A percentile compares a stretch with the other conserved stretches of the same genome.
phyloP scores from a whole-genome alignment of 2,113 vertebrate genomes.

The Macquaria ambigua region DNA sequence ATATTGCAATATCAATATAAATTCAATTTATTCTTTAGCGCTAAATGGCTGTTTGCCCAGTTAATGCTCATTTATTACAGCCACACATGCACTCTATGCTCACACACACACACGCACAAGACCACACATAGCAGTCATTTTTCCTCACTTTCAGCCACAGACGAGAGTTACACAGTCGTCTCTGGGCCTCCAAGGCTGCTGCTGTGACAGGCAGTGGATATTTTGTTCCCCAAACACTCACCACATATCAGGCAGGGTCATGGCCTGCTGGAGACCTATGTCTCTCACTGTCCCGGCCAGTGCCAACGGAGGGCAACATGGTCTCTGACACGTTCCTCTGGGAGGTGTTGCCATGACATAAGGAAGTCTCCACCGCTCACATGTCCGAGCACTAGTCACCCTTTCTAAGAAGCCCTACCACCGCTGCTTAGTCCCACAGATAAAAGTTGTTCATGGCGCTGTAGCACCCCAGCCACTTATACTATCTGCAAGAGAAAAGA shows the following conservation, averaged over 20 bases:
- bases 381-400: conserved; percentile 45
- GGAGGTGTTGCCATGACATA: conserved; percentile 71
- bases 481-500: conserved; percentile 41
- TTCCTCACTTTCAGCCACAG: conserved; percentile 6
- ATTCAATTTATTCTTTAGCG: conserved; percentile 40
- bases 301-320: conserved; percentile 46
- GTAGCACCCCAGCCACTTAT: conserved; percentile 11
- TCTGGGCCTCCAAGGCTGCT: conserved; percentile 34
- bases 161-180: conserved; percentile 22
- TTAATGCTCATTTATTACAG: conserved; percentile 49
- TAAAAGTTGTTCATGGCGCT: conserved; percentile 18
- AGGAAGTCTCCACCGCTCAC: conserved; percentile 49
- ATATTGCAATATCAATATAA: conserved; percentile 50
- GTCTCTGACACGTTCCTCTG: conserved; percentile 49
- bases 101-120: conserved; percentile 16
- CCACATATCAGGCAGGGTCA: conserved; percentile 75
- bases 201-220: conserved; percentile 68
- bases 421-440: conserved; percentile 28
- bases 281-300: conserved; percentile 63
- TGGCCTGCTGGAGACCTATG: conserved; percentile 61
- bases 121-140: conserved; percentile 10
- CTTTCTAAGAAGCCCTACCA: background rate
- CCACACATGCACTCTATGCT: background rate
- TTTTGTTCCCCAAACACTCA: conserved; percentile 67
- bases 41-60: conserved; percentile 53